These are phyloP conservation scores for Acromyrmex heyeri DNA, from an alignment of 1,140 invertebrate genomes.

Conservation along the genomic window DNA sequence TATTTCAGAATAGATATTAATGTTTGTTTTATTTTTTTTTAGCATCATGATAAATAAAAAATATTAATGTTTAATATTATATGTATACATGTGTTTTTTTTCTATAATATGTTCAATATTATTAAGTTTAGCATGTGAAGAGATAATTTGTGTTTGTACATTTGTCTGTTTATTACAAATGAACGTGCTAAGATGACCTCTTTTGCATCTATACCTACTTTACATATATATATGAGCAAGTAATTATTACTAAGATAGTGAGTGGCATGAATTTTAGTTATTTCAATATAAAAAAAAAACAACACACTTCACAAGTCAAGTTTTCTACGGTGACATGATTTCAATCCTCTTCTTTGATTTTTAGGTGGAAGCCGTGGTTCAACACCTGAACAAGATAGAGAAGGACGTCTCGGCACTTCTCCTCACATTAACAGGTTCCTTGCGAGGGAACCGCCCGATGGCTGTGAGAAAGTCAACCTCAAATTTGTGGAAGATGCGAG, in stretches of 20 bases:
- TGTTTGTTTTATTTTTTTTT: slow-evolving; percentile 47
- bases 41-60: slow-evolving; percentile 8
- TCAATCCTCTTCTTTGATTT: slow-evolving; percentile 68
- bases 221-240: neutral
- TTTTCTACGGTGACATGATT: neutral
- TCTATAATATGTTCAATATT: slow-evolving; percentile 19
- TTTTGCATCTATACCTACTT: neutral
- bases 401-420: slow-evolving; percentile 89
- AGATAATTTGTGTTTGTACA: slow-evolving; percentile 30
- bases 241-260: slow-evolving; percentile 50
- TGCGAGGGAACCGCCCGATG: slow-evolving; percentile 94
- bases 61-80: neutral
- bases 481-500: slow-evolving; percentile 90
- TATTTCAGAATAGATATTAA: neutral
- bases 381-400: slow-evolving; percentile 88
- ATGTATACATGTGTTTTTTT: neutral
- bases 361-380: slow-evolving; percentile 88
- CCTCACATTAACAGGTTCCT: slow-evolving; percentile 94
- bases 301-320: neutral
- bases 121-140: slow-evolving; percentile 36
- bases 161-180: slow-evolving; percentile 8
- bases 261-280: slow-evolving; percentile 61
- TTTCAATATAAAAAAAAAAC: slow-evolving; percentile 22
- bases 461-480: slow-evolving; percentile 93
- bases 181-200: neutral